Percentiles rank a stretch among this genome's conserved stretches.
Evolutionary conservation across 2,113 vertebrate species (phyloP).

Genomic region (Cnemophilus loriae): DNA sequence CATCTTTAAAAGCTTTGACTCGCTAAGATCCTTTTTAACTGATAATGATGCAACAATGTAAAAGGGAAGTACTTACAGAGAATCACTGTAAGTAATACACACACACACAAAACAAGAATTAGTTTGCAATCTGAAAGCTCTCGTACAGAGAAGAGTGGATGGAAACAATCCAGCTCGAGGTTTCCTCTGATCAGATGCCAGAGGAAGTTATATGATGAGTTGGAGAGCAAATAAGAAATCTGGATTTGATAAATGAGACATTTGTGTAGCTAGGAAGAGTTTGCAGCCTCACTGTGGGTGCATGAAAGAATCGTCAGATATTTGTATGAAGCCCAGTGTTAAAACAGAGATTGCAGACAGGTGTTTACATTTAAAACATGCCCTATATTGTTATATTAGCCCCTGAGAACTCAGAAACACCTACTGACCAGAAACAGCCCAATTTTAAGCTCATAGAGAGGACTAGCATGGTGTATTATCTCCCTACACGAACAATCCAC

Average conservation of each 20-base stretch:
- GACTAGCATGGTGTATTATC: background rate
- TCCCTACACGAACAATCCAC: background rate
- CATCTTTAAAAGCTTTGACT: background rate
- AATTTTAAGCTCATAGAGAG: background rate
- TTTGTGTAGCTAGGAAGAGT: background rate
- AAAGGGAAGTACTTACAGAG: background rate
- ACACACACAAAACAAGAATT: background rate
- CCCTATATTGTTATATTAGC: background rate
- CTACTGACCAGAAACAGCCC: background rate
- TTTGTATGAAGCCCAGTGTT: background rate
- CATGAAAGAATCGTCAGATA: background rate
- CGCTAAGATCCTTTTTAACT: background rate
- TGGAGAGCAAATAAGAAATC: background rate
- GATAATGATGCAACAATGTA: background rate
- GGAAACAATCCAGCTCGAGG: background rate
- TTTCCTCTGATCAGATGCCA: background rate
- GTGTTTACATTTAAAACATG: background rate
- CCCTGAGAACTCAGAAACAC: background rate
- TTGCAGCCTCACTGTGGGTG: background rate
- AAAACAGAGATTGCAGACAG: background rate
- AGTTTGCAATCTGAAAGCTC: background rate
- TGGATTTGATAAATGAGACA: background rate
- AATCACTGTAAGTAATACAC: background rate
- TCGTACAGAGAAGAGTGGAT: background rate
- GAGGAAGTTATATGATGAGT: background rate